Conservation (phyloP, 2,113 vertebrate species). For the Otis tarda region DNA sequence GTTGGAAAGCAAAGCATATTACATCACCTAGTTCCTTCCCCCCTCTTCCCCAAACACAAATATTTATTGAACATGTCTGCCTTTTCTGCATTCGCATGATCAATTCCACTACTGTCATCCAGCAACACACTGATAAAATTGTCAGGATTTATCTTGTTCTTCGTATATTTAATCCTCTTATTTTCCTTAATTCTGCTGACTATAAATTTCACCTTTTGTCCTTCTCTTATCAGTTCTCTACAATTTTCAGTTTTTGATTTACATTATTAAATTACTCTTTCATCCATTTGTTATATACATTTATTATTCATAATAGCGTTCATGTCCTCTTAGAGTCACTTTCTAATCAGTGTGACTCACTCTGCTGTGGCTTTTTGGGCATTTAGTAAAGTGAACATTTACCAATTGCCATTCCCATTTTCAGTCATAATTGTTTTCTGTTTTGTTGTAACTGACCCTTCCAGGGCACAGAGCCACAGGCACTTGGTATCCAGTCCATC, state of each 20-base stretch:
- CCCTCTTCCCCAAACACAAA: background rate
- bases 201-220: background rate
- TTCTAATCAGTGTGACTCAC: background rate
- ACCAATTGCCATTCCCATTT: background rate
- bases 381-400: background rate
- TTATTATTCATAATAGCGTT: background rate
- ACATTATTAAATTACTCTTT: background rate
- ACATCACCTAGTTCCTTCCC: background rate
- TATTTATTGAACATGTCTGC: background rate
- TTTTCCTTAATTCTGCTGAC: constrained; percentile 21
- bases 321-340: background rate
- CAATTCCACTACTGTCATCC: background rate
- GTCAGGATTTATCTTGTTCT: background rate
- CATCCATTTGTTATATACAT: background rate
- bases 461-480: background rate
- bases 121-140: background rate
- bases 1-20: constrained; percentile 7
- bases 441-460: background rate
- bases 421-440: background rate
- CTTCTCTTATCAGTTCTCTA: background rate
- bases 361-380: background rate
- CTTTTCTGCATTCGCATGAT: background rate
- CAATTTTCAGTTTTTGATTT: background rate
- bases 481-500: background rate
- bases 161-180: background rate